Evolutionary conservation across 2,797 vertebrate genomes (phyloP).

Genomic region (Halcyon smyrnensis): DNA sequence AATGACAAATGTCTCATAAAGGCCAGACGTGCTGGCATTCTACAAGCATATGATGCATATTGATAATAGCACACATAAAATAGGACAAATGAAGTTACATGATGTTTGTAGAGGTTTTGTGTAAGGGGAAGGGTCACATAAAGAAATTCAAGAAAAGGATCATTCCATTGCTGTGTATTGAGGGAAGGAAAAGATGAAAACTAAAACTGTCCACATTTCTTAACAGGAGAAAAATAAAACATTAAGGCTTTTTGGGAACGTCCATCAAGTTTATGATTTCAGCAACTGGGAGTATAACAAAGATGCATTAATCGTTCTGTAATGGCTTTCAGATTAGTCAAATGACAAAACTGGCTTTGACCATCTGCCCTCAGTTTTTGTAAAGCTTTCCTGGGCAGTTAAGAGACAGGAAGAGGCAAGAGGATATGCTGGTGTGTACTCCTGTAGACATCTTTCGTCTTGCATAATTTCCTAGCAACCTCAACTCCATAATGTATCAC

Average conservation of each 20-base stretch:
- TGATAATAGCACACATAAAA: neutral
- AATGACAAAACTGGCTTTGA: conserved; percentile 10
- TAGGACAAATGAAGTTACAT: neutral
- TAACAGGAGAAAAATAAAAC: neutral
- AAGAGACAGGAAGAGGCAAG: neutral
- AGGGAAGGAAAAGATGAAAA: neutral
- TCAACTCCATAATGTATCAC: neutral
- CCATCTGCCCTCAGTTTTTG: neutral
- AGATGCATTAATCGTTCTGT: neutral
- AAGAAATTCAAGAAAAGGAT: neutral
- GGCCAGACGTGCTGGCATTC: neutral
- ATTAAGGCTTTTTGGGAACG: neutral
- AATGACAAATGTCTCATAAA: neutral
- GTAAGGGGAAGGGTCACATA: neutral
- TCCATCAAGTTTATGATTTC: neutral
- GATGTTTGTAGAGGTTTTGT: neutral
- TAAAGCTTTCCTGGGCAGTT: neutral
- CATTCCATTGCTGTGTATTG: neutral
- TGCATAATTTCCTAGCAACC: neutral
- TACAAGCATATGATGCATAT: neutral
- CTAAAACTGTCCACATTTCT: neutral
- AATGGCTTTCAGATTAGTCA: neutral
- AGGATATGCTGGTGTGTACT: neutral
- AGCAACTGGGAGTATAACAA: neutral
- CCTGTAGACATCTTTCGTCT: neutral